Base-by-base conservation (phyloP, 2,888 invertebrate species). In the Mongoloraphidia duomilia region DNA sequence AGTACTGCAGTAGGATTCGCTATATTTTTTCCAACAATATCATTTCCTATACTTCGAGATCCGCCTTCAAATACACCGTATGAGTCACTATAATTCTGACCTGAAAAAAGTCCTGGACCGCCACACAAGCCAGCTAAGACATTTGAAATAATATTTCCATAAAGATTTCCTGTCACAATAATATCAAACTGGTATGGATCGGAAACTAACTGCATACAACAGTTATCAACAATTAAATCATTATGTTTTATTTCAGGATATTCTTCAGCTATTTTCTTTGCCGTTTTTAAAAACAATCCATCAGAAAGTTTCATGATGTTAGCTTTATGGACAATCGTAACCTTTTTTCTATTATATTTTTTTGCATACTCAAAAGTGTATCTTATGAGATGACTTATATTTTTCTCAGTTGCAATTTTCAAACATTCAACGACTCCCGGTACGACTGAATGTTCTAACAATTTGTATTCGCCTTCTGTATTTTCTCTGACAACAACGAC, bases 291-390 rank as follows among this genome's bases (percentile, higher is more conserved):
- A 52, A 67, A 67, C 13, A 66, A 53, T 8, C 65, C 64, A 50
- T 66, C 65, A 1, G 63, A 56, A 39, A 63, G 65, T 63, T 61
- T 73, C 76, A 75, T 77, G 57, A 74, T 78, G 60, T 75, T 77
- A 10, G 76, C 77, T 57, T 80, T 81, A 61, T 81, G 80, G 9
- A 81, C 72, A 10, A 76, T 73, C 0, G 79, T 79, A 13, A 80
- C 71, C 60, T 76, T 78, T 59, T 74, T 76, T 13, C 80, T 61
- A 2, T 69, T 66, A 57, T 76, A 61, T 51, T 63, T 62, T 17
- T 62, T 62, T 1, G 80, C 80, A 61, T 72, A 77, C 17, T 77
- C 70, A 58, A 80, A 79, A 4, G 80, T 79, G 65, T 73, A 77
- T 50, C 68, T 66, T 0, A 79, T 77, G 52, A 80, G 69, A 52